Evolutionary conservation across 2,113 vertebrate species (phyloP).

Genomic region (Sebastes fasciatus): DNA sequence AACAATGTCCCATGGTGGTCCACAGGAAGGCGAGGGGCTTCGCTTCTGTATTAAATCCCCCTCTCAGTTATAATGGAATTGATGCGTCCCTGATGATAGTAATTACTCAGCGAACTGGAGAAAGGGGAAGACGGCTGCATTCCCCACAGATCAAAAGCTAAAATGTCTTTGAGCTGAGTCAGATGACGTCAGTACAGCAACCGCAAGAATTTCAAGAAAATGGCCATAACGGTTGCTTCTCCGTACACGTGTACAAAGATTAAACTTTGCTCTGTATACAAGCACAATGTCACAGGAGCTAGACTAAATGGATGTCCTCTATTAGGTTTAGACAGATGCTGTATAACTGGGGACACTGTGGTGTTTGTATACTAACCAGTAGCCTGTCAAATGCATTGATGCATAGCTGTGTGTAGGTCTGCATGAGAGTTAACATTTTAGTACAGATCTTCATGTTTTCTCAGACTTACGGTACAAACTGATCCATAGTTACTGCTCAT

Average conservation of each 20-base stretch:
- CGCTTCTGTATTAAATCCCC: constrained; percentile 5
- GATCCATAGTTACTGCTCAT: constrained; percentile 62
- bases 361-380: constrained; percentile 76
- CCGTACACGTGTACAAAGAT: constrained; percentile 66
- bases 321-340: constrained; percentile 70
- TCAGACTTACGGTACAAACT: constrained; percentile 56
- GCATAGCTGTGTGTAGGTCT: constrained; percentile 80
- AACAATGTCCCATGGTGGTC: too few species aligned
- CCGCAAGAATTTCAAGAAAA: constrained; percentile 8
- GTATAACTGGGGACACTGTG: constrained; percentile 67
- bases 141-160: constrained; percentile 16
- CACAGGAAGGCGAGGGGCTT: too few species aligned
- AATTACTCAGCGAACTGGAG: constrained; percentile 21
- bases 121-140: constrained; percentile 23
- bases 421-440: constrained; percentile 82
- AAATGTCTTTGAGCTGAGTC: constrained; percentile 8
- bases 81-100: constrained; percentile 9
- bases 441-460: constrained; percentile 69
- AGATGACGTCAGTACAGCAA: not conserved
- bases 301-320: constrained; percentile 67
- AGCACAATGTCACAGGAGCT: constrained; percentile 76
- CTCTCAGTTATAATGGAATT: not conserved
- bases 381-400: constrained; percentile 78
- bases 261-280: constrained; percentile 65
- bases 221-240: constrained; percentile 4